Base-by-base conservation (phyloP, 1,140 invertebrate genomes). In the Eumeta japonica region DNA sequence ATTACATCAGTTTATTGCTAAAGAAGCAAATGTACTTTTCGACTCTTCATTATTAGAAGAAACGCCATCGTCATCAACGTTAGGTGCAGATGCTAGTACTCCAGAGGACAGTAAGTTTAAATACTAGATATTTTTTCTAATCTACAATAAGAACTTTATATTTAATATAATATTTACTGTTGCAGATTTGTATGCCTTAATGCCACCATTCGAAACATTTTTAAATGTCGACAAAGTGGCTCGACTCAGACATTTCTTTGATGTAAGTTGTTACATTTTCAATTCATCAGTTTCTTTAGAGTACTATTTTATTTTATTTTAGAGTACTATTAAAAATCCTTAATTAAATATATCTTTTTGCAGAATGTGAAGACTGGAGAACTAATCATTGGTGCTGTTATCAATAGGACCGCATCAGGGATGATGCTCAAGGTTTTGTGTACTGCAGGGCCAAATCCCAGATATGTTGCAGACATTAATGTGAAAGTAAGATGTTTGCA, bases 131-230 rank as follows among this genome's bases (percentile, higher is more conserved):
- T 15, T 12, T 35, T 10, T n/a, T 24, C 20, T 24, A 24, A 24
- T n/a, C n/a, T n/a, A n/a, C n/a, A n/a, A n/a, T n/a, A n/a, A n/a
- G n/a, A n/a, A n/a, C n/a, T n/a, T n/a, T n/a, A n/a, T n/a, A n/a
- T n/a, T n/a, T n/a, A n/a, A n/a, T n/a, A n/a, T n/a, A n/a, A 24
- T 24, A n/a, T 40, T 46, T 50, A 50, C 57, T 67, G 39, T 77
- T 80, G 19, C 70, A 86, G 89, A 89, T 75, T 80, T 83, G 62
- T 90, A 82, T 81, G 88, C 88, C 28, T 79, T 89, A 34, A 84
- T 92, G 79, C 90, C 91, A 42, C 89, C 91, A 1, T 82, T 89
- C 64, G 92, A 95, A 74, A 83, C 82, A 28, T 94, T 90, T 62
- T 78, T 83, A 20, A 79, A 77, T 71, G 81, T 89, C 44, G 86